Evolutionary conservation across 2,888 invertebrate species (phyloP).

Genomic region (Leptogaster cylindrica): DNA sequence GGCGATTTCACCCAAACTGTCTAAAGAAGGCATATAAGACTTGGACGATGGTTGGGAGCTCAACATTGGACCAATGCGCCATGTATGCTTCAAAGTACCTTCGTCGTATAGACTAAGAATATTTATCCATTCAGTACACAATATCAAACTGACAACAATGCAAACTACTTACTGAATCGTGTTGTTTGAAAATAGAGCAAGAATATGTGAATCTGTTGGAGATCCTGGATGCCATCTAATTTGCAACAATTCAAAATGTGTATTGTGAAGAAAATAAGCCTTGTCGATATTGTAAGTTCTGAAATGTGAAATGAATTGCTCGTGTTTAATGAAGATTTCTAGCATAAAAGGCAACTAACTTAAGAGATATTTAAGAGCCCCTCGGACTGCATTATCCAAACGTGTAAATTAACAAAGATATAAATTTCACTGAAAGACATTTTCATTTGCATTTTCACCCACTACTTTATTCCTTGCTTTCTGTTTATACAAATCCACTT

Average conservation of each 20-base stretch:
- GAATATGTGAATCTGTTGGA: conserved; percentile 73
- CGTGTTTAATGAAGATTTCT: background rate
- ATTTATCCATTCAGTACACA: background rate
- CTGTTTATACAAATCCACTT: conserved; percentile 1
- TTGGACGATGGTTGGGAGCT: conserved; percentile 52
- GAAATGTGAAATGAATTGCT: conserved; percentile 55
- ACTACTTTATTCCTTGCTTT: conserved; percentile 16
- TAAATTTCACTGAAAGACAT: conserved; percentile 22
- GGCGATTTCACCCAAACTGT: conserved; percentile 80
- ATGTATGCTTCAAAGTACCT: conserved; percentile 61
- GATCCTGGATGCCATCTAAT: conserved; percentile 89
- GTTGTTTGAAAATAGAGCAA: conserved; percentile 85
- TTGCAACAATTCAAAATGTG: conserved; percentile 74
- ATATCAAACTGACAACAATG: too few relatives aligned
- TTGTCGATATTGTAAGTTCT: conserved; percentile 79
- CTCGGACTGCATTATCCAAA: background rate
- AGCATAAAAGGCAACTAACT: too few relatives aligned
- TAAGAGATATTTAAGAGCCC: too few relatives aligned
- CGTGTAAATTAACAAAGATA: conserved; percentile 40
- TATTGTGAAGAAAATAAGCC: conserved; percentile 71
- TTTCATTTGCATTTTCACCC: conserved; percentile 17
- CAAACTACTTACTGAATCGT: conserved; percentile 71
- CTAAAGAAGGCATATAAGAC: conserved; percentile 54
- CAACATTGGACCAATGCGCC: conserved; percentile 64
- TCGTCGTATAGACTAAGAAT: conserved; percentile 57